Evolutionary conservation across 2,888 invertebrate genomes (phyloP), one percentile per base, ranked within the genome.

Genomic region (Acanthosoma haemorrhoidale): DNA sequence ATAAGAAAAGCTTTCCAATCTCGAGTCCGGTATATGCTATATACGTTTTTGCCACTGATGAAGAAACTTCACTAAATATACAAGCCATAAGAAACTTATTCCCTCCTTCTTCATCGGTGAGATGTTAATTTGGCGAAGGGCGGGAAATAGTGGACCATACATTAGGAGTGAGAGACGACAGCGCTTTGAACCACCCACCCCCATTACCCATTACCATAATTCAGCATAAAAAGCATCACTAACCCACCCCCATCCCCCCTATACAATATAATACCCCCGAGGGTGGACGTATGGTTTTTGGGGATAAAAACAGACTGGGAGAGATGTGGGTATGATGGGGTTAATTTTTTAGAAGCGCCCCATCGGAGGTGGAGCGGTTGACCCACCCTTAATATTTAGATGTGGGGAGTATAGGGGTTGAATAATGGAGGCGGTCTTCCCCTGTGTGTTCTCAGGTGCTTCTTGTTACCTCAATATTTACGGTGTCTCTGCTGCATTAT

Each of bases 141-240:
- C 1, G n/a, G 21, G 25, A 25, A 25, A 25, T 51, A 25, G 25
- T 51, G 51, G 51, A 51, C 29, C 51, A 51, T 25, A n/a, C n/a
- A n/a, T n/a, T n/a, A n/a, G n/a, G n/a, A n/a, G n/a, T n/a, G n/a
- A n/a, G n/a, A n/a, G n/a, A n/a, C n/a, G n/a, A n/a, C n/a, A n/a
- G n/a, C n/a, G n/a, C n/a, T 51, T 51, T 51, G 13, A 51, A 25
- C 51, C 9, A 29, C n/a, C n/a, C 25, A 51, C 25, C 13, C 13
- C 51, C 51, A 25, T 51, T 25, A 51, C 51, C 51, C 51, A 51
- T 51, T 51, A 51, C 29, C 51, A 51, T 51, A 51, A 51, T 25
- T 51, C 51, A 51, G n/a, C n/a, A 51, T 51, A 51, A 51, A 51
- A 51, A 51, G 13, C 25, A 25, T 13, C 5, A 51, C 51, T 51